These are phyloP conservation scores for Smithornis capensis DNA, from an alignment of 2,113 vertebrate species.

Conservation along the genomic window DNA sequence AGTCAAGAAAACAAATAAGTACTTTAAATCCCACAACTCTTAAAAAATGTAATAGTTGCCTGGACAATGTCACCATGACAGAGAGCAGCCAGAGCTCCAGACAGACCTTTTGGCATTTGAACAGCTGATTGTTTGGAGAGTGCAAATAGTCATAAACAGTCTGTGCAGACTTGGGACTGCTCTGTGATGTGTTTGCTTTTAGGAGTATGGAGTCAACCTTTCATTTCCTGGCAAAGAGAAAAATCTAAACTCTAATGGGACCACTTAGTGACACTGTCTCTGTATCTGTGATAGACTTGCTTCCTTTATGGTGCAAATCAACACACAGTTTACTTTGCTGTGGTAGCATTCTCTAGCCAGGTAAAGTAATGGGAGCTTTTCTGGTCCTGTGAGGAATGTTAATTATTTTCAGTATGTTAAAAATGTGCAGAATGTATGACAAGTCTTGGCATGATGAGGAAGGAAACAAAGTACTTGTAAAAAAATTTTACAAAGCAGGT, in stretches of 20 bases:
- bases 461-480: neutral
- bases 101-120: slow-evolving; percentile 26
- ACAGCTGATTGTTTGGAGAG: neutral
- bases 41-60: slow-evolving; percentile 1
- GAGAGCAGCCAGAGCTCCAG: slow-evolving; percentile 9
- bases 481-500: neutral
- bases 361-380: neutral
- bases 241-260: neutral
- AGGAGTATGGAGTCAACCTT: neutral
- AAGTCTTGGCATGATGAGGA: neutral
- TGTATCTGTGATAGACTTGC: neutral
- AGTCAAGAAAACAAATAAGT: neutral
- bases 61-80: neutral
- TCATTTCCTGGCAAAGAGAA: slow-evolving; percentile 5
- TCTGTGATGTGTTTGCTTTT: slow-evolving; percentile 46
- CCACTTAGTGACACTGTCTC: neutral
- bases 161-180: neutral
- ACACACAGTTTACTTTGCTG: neutral
- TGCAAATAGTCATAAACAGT: neutral
- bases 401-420: slow-evolving; percentile 16
- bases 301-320: neutral
- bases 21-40: neutral
- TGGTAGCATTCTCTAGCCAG: neutral
- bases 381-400: neutral
- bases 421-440: slow-evolving; percentile 18